These are phyloP conservation scores for Actinernus sp. DNA, from an alignment of 92 coral and sea anemone genomes.

Conservation along the genomic window DNA sequence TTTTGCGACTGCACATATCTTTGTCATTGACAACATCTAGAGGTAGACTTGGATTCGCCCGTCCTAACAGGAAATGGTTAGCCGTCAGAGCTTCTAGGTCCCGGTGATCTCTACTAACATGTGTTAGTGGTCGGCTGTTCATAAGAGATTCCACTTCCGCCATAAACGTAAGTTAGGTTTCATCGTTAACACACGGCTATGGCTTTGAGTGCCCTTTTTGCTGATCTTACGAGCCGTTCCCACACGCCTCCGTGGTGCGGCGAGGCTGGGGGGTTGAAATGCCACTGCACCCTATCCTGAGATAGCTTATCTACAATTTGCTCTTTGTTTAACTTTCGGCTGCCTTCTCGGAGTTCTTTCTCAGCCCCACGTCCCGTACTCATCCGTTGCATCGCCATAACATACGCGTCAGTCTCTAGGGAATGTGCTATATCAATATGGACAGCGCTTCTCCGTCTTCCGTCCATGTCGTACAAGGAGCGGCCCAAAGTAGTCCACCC, in stretches of 20 bases:
- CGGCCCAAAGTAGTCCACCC: constrained; percentile 45
- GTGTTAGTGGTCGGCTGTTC: constrained; percentile 64
- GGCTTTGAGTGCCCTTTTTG: constrained; percentile 55
- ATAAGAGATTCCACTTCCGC: constrained; percentile 53
- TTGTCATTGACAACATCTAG: constrained; percentile 27
- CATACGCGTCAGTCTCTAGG: constrained; percentile 28
- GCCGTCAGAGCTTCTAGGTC: constrained; percentile 68
- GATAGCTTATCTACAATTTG: constrained; percentile 46
- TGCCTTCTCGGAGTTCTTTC: constrained; percentile 30
- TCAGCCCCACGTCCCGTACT: constrained; percentile 59
- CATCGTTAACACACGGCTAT: constrained; percentile 58
- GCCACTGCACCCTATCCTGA: constrained; percentile 63
- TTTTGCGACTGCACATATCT: constrained; percentile 40
- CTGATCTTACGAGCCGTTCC: constrained; percentile 52
- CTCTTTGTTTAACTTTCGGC: constrained; percentile 22
- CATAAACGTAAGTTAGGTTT: constrained; percentile 61
- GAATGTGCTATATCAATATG: constrained; percentile 45
- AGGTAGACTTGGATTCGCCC: constrained; percentile 40
- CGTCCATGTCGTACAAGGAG: constrained; percentile 25
- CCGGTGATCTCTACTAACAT: constrained; percentile 44
- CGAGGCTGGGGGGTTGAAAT: constrained; percentile 78
- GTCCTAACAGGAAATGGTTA: constrained; percentile 69
- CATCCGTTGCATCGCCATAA: constrained; percentile 60
- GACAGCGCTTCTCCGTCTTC: constrained; percentile 26
- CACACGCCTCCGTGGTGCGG: constrained; percentile 62